These are phyloP conservation scores for Kryptolebias ocellatus DNA, from an alignment of 2,797 vertebrate species.

Conservation along the genomic window DNA sequence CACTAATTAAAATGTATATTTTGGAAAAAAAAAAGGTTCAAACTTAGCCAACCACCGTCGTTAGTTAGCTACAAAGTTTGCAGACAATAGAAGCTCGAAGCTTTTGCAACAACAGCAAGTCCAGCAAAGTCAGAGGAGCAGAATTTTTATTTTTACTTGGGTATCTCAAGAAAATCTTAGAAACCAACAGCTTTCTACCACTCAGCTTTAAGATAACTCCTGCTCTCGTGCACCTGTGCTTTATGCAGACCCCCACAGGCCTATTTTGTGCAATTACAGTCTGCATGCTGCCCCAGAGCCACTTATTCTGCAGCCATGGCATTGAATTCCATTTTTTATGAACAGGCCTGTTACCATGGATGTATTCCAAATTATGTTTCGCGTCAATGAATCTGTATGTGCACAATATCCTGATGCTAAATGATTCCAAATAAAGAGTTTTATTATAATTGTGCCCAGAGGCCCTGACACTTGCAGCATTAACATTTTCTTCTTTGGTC, in stretches of 20 bases:
- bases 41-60: background rate
- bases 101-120: background rate
- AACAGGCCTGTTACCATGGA: background rate
- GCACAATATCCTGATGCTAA: background rate
- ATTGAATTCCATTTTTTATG: background rate
- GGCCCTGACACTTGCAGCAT: background rate
- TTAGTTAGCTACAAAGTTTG: too few species aligned
- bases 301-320: constrained; percentile 1
- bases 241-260: background rate
- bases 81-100: too few species aligned
- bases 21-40: background rate
- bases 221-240: constrained; percentile 1
- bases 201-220: background rate
- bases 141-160: background rate
- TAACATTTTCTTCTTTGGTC: background rate
- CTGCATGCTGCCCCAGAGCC: background rate
- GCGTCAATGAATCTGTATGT: background rate
- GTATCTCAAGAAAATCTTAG: background rate
- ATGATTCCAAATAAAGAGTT: background rate
- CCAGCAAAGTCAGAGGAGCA: background rate
- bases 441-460: background rate
- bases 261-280: background rate
- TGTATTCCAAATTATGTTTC: background rate
- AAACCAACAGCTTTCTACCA: background rate
- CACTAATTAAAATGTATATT: background rate